Evolutionary conservation across 23 tunicate genomes (phyloP).

Genomic region (Aplidium turbinatum): DNA sequence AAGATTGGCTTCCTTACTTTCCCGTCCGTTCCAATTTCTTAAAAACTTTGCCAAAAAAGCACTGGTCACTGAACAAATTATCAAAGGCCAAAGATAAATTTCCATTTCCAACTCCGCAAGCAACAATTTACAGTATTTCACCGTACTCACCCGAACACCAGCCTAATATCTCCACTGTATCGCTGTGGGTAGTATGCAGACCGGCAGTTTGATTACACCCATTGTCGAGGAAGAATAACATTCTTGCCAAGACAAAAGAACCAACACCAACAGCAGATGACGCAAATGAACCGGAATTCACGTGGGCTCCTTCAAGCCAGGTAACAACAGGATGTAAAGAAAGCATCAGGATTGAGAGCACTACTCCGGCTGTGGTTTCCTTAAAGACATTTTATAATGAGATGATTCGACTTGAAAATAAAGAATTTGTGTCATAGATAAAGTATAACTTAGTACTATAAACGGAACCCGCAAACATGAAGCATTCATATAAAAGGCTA

Average conservation of each 20-base stretch:
- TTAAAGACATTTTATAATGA: neutral
- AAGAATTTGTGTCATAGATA: too few species aligned
- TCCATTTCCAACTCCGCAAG: neutral
- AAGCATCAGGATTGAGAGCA: slow-evolving; percentile 28
- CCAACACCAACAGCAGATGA: slow-evolving; percentile 19
- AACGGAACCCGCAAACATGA: too few species aligned
- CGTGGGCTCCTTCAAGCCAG: slow-evolving; percentile 37
- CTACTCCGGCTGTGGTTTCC: slow-evolving; percentile 61
- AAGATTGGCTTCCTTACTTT: too few species aligned
- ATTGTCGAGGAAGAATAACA: slow-evolving; percentile 59
- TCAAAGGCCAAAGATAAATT: neutral
- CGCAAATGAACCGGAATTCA: neutral
- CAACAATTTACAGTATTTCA: neutral
- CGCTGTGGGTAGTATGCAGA: slow-evolving; percentile 90
- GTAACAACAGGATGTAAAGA: slow-evolving; percentile 8
- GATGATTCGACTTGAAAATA: neutral
- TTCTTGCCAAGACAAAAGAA: slow-evolving; percentile 17
- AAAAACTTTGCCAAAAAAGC: too few species aligned
- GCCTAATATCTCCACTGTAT: slow-evolving; percentile 79
- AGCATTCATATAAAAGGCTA: too few species aligned
- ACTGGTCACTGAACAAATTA: neutral
- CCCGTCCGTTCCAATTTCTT: too few species aligned
- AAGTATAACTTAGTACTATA: too few species aligned
- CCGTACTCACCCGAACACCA: slow-evolving; percentile 68
- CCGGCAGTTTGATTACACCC: slow-evolving; percentile 54